phyloP scores from a whole-genome alignment of 2,888 invertebrate species.

The Cabera pusaria region DNA sequence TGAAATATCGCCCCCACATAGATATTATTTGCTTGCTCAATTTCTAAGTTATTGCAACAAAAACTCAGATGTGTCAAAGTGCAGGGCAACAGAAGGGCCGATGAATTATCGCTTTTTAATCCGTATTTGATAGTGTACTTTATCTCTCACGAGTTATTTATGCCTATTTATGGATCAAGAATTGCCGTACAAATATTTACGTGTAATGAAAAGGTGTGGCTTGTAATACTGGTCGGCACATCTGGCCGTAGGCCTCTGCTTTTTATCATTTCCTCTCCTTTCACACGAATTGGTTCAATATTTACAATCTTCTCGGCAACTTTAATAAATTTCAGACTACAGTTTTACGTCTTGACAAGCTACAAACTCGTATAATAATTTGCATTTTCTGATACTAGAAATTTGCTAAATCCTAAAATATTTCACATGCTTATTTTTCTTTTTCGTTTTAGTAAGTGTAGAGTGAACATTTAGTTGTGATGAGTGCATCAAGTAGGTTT shows the following conservation, averaged over 20 bases:
- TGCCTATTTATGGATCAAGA: conserved; percentile 3
- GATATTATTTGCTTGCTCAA: conserved; percentile 13
- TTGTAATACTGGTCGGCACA: conserved; percentile 56
- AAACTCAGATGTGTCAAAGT: conserved; percentile 71
- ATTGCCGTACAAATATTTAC: conserved; percentile 3
- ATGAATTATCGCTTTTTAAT: conserved; percentile 58
- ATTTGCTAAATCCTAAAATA: too few relatives aligned
- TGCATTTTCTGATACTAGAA: too few relatives aligned
- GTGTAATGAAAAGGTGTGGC: conserved; percentile 39
- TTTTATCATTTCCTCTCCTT: conserved; percentile 47
- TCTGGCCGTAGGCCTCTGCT: conserved; percentile 48
- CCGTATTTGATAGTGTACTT: conserved; percentile 44
- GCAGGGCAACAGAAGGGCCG: conserved; percentile 59
- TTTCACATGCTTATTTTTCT: conserved; percentile 39
- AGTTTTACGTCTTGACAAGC: too few relatives aligned
- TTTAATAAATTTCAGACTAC: too few relatives aligned
- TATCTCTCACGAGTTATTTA: conserved; percentile 20
- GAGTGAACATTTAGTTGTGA: conserved; percentile 61
- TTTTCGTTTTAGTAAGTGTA: conserved; percentile 36
- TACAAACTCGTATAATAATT: too few relatives aligned
- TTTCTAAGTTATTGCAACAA: conserved; percentile 35
- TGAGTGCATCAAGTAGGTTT: conserved; percentile 60
- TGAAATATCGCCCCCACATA: conserved; percentile 23
- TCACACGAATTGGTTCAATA: conserved; percentile 49
- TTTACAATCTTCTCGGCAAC: conserved; percentile 33